Evolutionary conservation across 2,888 invertebrate genomes (phyloP).

Genomic region (Xylota segnis): DNA sequence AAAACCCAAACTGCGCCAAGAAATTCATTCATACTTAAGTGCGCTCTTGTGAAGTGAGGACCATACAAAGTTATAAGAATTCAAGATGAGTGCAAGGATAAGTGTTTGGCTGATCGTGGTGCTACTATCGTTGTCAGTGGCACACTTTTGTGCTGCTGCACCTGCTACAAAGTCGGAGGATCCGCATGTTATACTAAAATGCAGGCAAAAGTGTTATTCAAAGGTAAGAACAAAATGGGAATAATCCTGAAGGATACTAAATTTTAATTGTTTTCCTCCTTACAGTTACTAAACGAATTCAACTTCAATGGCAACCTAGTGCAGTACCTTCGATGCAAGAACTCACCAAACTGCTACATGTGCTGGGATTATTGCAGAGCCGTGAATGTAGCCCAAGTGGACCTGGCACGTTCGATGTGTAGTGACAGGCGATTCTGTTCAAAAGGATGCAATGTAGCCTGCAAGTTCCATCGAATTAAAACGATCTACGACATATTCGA

Average conservation of each 20-base stretch:
- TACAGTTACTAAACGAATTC: constrained; percentile 32
- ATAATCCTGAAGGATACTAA: neutral
- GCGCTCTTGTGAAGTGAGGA: neutral
- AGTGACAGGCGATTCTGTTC: constrained; percentile 59
- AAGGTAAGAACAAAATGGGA: constrained; percentile 22
- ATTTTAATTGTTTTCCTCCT: constrained; percentile 9
- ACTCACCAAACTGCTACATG: constrained; percentile 63
- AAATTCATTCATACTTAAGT: constrained; percentile 30
- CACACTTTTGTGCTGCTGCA: neutral
- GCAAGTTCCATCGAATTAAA: constrained; percentile 47
- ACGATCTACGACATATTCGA: constrained; percentile 7
- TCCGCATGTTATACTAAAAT: constrained; percentile 3
- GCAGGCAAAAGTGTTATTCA: constrained; percentile 46
- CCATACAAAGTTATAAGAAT: neutral
- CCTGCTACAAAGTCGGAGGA: neutral
- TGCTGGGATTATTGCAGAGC: constrained; percentile 73
- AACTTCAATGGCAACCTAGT: constrained; percentile 10
- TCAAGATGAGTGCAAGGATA: constrained; percentile 14
- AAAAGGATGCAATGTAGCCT: constrained; percentile 59
- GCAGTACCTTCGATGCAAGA: constrained; percentile 40
- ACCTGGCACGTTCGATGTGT: constrained; percentile 58
- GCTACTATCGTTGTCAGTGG: constrained; percentile 4
- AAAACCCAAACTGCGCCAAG: constrained; percentile 1
- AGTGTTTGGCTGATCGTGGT: neutral
- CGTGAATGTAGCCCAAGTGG: constrained; percentile 19